These are phyloP conservation scores for Bubalus kerabau DNA, from an alignment of 2,113 vertebrate genomes.

Conservation along the genomic window DNA sequence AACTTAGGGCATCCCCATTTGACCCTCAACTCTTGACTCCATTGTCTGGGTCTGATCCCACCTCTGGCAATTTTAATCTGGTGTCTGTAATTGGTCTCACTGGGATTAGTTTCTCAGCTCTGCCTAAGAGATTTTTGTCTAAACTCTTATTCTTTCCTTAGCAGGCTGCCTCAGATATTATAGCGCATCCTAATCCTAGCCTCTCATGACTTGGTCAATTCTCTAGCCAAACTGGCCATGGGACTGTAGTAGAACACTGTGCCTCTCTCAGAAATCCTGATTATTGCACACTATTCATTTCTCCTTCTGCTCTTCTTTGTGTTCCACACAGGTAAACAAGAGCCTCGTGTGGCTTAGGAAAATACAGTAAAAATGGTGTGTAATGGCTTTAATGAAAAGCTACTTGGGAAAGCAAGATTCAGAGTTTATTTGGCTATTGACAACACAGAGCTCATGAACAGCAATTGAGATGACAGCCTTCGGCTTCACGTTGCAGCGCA, in stretches of 20 bases:
- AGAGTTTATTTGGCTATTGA: background rate
- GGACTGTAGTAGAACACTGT: background rate
- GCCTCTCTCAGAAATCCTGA: background rate
- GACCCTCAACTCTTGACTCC: background rate
- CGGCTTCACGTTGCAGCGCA: background rate
- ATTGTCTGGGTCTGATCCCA: background rate
- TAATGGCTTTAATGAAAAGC: background rate
- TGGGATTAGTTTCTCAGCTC: background rate
- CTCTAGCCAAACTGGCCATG: background rate
- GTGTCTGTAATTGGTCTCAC: constrained; percentile 41
- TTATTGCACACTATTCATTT: background rate
- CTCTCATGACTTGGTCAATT: background rate
- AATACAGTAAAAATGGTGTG: background rate
- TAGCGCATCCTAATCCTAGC: background rate
- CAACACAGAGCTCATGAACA: background rate
- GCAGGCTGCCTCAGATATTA: background rate
- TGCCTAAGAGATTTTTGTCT: background rate
- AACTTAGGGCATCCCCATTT: background rate
- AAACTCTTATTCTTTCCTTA: background rate
- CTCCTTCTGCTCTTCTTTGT: background rate
- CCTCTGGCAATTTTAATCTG: background rate
- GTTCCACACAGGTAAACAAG: background rate
- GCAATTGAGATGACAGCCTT: background rate
- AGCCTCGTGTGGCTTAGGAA: background rate
- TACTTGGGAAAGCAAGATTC: background rate